Evolutionary conservation across 2,797 vertebrate genomes (phyloP).

Genomic region (Dryobates pubescens): DNA sequence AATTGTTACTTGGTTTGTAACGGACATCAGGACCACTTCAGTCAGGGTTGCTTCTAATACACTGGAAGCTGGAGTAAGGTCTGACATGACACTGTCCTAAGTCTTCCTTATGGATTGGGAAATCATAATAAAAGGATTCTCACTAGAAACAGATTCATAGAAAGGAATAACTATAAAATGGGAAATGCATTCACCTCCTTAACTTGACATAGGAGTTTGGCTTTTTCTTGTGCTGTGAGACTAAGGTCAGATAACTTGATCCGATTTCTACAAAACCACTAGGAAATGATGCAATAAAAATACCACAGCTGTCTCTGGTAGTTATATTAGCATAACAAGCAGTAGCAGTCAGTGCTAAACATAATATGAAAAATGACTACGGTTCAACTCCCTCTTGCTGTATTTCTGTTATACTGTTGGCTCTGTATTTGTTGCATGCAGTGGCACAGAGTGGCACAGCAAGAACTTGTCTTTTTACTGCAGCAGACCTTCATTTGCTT

Average conservation of each 20-base stretch:
- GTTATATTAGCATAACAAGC: neutral
- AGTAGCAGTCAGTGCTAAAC: neutral
- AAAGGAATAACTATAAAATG: neutral
- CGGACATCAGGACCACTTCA: neutral
- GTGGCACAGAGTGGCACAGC: constrained; percentile 13
- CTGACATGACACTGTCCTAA: neutral
- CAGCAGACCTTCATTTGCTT: constrained; percentile 36
- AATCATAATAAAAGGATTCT: neutral
- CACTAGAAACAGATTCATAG: neutral
- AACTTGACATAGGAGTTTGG: neutral
- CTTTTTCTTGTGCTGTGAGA: neutral
- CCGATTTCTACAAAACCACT: neutral
- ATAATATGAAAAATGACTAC: neutral
- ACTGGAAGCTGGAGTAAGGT: neutral
- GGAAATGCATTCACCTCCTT: neutral
- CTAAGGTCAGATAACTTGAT: neutral
- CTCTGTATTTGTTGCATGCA: neutral
- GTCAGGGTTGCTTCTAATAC: neutral
- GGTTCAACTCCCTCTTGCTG: neutral
- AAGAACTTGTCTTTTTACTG: constrained; percentile 7
- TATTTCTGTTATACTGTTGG: neutral
- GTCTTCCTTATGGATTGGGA: neutral
- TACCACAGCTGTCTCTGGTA: neutral
- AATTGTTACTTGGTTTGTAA: neutral
- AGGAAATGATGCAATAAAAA: neutral